Percentiles rank a stretch among this genome's conserved stretches.
These are phyloP conservation scores for Lanistes nyassanus DNA, from an alignment of 1,140 invertebrate species.

Conservation along the genomic window DNA sequence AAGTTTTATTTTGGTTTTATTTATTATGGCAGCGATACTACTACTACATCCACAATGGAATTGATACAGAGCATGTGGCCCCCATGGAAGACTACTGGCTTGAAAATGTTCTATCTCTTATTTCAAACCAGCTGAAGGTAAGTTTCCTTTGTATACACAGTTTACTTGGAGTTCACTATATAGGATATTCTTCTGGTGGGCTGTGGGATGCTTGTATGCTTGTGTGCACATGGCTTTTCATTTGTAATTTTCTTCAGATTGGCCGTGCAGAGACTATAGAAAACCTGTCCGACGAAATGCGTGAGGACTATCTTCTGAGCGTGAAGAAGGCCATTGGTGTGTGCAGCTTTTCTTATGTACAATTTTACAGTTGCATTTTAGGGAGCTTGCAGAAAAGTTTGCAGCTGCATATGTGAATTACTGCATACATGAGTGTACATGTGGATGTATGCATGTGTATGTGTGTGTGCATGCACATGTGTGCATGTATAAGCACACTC, in stretches of 20 bases:
- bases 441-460: background rate
- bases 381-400: too few species aligned
- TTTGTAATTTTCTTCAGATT: conserved; percentile 46
- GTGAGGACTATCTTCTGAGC: conserved; percentile 83
- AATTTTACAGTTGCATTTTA: too few species aligned
- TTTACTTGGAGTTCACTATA: background rate
- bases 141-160: background rate
- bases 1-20: background rate
- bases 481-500: too few species aligned
- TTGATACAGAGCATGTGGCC: conserved; percentile 86
- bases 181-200: background rate
- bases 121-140: conserved; percentile 62
- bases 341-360: conserved; percentile 19
- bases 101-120: conserved; percentile 69
- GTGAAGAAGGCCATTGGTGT: conserved; percentile 82
- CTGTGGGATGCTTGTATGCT: too few species aligned
- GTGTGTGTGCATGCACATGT: background rate
- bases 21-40: conserved; percentile 76
- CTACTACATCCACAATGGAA: conserved; percentile 88
- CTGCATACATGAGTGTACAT: too few species aligned
- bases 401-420: too few species aligned
- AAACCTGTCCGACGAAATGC: conserved; percentile 69
- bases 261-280: conserved; percentile 63
- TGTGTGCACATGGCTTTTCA: too few species aligned
- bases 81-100: conserved; percentile 75